Percentiles rank a stretch among this genome's conserved stretches.
phyloP scores from a whole-genome alignment of 53 echinoderm and acorn worm genomes.

The Hippasteria phrygiana region DNA sequence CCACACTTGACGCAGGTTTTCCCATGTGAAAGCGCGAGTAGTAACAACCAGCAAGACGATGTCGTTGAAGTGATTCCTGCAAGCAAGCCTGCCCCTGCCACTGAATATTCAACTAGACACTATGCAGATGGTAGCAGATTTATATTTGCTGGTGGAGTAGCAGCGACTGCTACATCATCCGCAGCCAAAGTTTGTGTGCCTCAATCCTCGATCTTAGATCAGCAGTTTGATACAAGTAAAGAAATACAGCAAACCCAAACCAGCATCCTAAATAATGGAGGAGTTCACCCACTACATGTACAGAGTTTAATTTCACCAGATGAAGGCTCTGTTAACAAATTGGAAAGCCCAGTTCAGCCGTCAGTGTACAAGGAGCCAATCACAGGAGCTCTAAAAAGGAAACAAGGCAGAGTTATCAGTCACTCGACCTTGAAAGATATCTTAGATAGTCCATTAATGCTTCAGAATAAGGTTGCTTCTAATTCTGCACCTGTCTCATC shows the following conservation, averaged over 20 bases:
- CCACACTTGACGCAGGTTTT: slow-evolving; percentile 18
- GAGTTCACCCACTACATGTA: not conserved
- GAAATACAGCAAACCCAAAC: not conserved
- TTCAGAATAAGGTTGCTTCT: not conserved
- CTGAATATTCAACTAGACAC: slow-evolving; percentile 50
- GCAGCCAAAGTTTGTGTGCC: not conserved
- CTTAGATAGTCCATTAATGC: slow-evolving; percentile 38
- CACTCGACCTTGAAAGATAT: slow-evolving; percentile 52
- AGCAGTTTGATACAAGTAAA: slow-evolving; percentile 19
- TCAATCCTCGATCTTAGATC: not conserved
- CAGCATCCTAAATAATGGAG: not conserved
- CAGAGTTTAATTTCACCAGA: slow-evolving; percentile 2
- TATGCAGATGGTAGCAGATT: slow-evolving; percentile 63
- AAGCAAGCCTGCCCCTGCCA: slow-evolving; percentile 24
- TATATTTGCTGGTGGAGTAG: slow-evolving; percentile 26
- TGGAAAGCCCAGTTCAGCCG: not conserved
- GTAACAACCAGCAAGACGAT: slow-evolving; percentile 9
- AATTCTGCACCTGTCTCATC: not conserved
- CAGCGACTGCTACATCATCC: not conserved
- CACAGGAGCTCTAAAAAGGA: slow-evolving; percentile 51
- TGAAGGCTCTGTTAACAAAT: not conserved
- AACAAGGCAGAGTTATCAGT: slow-evolving; percentile 8
- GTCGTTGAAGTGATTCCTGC: slow-evolving; percentile 27
- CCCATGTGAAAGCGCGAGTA: slow-evolving; percentile 16
- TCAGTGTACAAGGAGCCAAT: slow-evolving; percentile 48